Evolutionary conservation across 2,888 invertebrate species (phyloP), one percentile per base, ranked within the genome.

Genomic region (Pycnomerus fuliginosus): DNA sequence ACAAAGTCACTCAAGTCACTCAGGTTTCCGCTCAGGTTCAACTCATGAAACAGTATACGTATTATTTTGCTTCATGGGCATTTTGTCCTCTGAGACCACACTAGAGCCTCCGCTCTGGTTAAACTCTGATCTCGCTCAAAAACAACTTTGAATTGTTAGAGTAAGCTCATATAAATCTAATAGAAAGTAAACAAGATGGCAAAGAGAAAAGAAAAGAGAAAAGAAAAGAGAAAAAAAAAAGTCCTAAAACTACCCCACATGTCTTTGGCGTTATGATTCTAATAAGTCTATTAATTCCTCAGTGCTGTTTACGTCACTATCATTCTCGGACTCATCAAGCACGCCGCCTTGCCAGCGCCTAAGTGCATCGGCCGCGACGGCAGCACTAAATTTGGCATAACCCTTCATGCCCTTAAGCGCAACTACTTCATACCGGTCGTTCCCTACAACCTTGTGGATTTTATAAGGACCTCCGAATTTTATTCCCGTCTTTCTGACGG

Each of bases 391-490:
- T 22, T 27, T 30, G 30, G 40, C 24, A 14, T 50, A 48, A 2
- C 44, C 42, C 36, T 42, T 41, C 8, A 46, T 20, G 3, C 53
- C 51, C 44, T 50, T 44, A 3, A 55, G 28, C 3, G 50, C 39
- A 3, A 39, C 35, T 25, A 55, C 48, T 37, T 52, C 41, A 25
- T 55, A 55, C 8, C 50, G 31, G 20, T 55, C 55, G 23, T 48
- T 48, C 2, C 42, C 50, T 12, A 50, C 16, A 2, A 47, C 28
- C 34, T 35, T 41, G n/a, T 24, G 28, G 3, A 55, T 25, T 35
- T 41, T 47, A 17, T 53, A 55, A 13, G 53, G 53, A 2, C 53
- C 55, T 13, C 52, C 49, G 37, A 35, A 56, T 32, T 40, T 33
- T 5, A 44, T 22, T n/a, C 48, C 44, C 17, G 53, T 30, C 27